Base-by-base conservation (phyloP, 2,888 invertebrate species). In the Acrocera orbiculus region DNA sequence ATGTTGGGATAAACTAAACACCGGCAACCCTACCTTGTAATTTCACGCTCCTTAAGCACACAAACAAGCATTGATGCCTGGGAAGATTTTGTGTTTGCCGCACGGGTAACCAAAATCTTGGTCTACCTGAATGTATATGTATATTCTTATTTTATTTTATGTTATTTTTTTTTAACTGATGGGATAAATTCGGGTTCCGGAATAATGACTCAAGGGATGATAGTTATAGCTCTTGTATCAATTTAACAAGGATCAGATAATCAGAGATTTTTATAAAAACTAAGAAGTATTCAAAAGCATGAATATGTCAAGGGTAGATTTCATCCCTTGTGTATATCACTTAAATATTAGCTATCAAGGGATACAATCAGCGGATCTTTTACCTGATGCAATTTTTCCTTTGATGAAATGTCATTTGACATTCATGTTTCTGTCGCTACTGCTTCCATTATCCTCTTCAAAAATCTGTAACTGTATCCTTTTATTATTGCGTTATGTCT, bases 71-170 rank as follows among this genome's bases (percentile, higher is more conserved):
- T n/a, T n/a, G n/a, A n/a, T n/a, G n/a, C n/a, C n/a, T n/a, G n/a
- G n/a, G n/a, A n/a, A n/a, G n/a, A n/a, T n/a, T n/a, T n/a, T n/a
- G n/a, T n/a, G n/a, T 35, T 40, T 40, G 37, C 37, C 40, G 37
- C 40, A 40, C 37, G 37, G 40, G 26, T 35, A 37, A 40, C 40
- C 40, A 34, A 40, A 35, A 40, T 28, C 30, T 35, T 34, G 40
- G 40, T 40, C 34, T 40, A 40, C 40, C 40, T 40, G 40, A 40
- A n/a, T n/a, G n/a, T n/a, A n/a, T n/a, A n/a, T n/a, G n/a, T n/a
- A n/a, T n/a, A n/a, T n/a, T n/a, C n/a, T n/a, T n/a, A n/a, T n/a
- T n/a, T n/a, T n/a, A n/a, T n/a, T 29, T 28, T 36, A 27, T 27
- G 22, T 27, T 27, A 26, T 14, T n/a, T 5, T 33, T n/a, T 27